These are phyloP conservation scores for Orientallactaga bullata DNA, from an alignment of 2,113 vertebrate genomes.

Conservation along the genomic window DNA sequence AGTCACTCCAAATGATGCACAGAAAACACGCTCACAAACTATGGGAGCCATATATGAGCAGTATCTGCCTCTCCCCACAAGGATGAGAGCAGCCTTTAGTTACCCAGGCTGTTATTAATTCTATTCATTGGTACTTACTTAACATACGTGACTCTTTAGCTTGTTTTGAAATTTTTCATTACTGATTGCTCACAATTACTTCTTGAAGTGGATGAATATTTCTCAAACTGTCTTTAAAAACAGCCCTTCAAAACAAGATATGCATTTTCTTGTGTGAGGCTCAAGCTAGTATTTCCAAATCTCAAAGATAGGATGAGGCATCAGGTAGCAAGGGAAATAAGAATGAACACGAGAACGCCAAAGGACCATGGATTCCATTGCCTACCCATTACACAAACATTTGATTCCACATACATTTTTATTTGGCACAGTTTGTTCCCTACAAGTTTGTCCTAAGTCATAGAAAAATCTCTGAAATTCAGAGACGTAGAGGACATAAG, in stretches of 20 bases:
- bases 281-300: background rate
- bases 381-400: background rate
- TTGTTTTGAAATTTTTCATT: slow-evolving; percentile 48
- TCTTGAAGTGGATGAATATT: background rate
- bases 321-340: background rate
- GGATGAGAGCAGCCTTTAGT: background rate
- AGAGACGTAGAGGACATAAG: background rate
- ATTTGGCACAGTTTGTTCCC: background rate
- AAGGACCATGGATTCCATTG: background rate
- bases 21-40: background rate
- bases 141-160: background rate
- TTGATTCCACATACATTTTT: background rate
- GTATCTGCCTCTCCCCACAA: background rate
- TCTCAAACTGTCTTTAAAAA: background rate
- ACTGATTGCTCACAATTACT: background rate
- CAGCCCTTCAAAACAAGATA: background rate
- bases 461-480: background rate
- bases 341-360: background rate
- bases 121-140: slow-evolving; percentile 16
- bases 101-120: background rate
- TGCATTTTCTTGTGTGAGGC: background rate
- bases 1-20: background rate
- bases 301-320: background rate
- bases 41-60: background rate
- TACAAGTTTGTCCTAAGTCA: background rate